These are phyloP conservation scores for Leucoraja ocellata DNA, from an alignment of 2,797 vertebrate genomes.

Conservation along the genomic window DNA sequence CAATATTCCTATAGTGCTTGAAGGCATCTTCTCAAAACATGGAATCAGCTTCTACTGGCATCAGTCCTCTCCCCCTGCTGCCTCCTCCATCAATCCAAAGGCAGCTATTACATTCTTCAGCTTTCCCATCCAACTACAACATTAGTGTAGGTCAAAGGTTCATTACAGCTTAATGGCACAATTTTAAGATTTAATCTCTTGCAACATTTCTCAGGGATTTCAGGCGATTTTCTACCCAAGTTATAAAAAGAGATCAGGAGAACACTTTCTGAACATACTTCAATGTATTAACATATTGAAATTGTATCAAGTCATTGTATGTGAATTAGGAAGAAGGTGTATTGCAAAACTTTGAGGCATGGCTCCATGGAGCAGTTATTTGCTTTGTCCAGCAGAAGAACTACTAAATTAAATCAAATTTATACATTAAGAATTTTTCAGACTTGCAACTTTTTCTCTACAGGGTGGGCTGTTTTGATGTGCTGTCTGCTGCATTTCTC, in stretches of 20 bases:
- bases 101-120: conserved; percentile 1
- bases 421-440: background rate
- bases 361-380: background rate
- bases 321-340: background rate
- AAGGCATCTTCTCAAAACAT: background rate
- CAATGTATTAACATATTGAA: background rate
- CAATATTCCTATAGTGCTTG: background rate
- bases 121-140: background rate
- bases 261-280: background rate
- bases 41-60: background rate
- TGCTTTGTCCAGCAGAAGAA: background rate
- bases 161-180: background rate
- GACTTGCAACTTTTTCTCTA: background rate
- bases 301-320: background rate
- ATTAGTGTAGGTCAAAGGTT: background rate
- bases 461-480: background rate
- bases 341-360: background rate
- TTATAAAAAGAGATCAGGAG: background rate
- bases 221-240: background rate
- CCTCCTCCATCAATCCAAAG: background rate
- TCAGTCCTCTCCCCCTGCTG: background rate
- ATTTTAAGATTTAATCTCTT: background rate
- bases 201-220: conserved; percentile 15
- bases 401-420: conserved; percentile 18
- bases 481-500: background rate